phyloP scores from a whole-genome alignment of 2,797 vertebrate species.

The Microchirus variegatus region DNA sequence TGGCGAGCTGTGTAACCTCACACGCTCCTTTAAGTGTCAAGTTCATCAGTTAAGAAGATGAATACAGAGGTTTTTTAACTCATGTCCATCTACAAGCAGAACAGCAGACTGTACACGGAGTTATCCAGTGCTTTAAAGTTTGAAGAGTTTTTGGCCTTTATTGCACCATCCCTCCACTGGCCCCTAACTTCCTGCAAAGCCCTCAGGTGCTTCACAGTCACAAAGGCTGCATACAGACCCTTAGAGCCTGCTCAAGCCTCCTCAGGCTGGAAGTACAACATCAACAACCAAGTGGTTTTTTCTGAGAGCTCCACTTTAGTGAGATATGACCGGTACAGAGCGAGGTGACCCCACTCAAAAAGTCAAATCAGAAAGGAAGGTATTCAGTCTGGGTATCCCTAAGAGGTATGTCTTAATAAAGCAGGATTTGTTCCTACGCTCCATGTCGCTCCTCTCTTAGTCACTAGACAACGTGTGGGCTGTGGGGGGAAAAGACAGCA shows the following conservation, averaged over 20 bases:
- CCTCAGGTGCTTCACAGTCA: slow-evolving; percentile 26
- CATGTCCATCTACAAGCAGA: too few relatives aligned
- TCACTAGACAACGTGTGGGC: slow-evolving; percentile 40
- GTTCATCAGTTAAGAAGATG: too few relatives aligned
- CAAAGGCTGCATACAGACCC: slow-evolving; percentile 15
- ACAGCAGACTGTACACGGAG: too few relatives aligned
- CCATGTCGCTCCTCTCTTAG: slow-evolving; percentile 16
- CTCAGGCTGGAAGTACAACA: slow-evolving; percentile 40
- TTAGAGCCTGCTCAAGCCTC: neutral
- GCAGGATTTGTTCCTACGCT: slow-evolving; percentile 27
- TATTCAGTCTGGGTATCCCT: slow-evolving; percentile 4
- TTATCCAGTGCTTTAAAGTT: too few relatives aligned
- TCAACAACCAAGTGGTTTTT: slow-evolving; percentile 11
- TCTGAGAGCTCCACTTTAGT: slow-evolving; percentile 4
- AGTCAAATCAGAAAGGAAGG: slow-evolving; percentile 4
- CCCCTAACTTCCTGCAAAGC: slow-evolving; percentile 35
- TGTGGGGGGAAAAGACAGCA: slow-evolving; percentile 32
- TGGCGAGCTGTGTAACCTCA: too few relatives aligned
- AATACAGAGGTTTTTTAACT: too few relatives aligned
- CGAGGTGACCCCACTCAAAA: slow-evolving; percentile 22
- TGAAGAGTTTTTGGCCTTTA: too few relatives aligned
- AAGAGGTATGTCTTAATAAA: slow-evolving; percentile 21
- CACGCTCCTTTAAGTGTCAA: too few relatives aligned
- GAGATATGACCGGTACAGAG: neutral
- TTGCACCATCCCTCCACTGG: too few relatives aligned